Conservation (phyloP, 2,888 invertebrate genomes). For the Cheilosia urbana region DNA sequence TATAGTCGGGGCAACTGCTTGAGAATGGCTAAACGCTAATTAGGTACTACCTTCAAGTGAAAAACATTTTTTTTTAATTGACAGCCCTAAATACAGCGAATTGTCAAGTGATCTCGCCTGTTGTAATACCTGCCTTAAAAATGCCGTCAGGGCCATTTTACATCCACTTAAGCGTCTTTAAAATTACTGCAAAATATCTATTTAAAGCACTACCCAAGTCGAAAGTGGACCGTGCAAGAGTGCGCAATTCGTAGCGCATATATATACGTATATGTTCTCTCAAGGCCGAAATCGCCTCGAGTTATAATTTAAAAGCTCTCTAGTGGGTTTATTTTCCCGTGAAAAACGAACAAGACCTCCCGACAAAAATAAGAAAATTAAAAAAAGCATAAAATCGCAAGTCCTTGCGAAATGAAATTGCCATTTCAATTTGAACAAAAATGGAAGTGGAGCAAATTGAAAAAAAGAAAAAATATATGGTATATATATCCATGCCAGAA, state of each 20-base stretch:
- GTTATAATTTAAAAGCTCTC: slow-evolving; percentile 19
- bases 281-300: slow-evolving; percentile 47
- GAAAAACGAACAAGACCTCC: not conserved
- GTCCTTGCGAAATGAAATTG: slow-evolving; percentile 49
- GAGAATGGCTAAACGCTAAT: no score
- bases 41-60: no score
- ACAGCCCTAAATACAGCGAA: no score
- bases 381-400: slow-evolving; percentile 10
- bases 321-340: slow-evolving; percentile 26
- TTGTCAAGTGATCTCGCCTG: no score
- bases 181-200: not conserved
- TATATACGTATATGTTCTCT: slow-evolving; percentile 1
- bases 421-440: slow-evolving; percentile 63
- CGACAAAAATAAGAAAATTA: slow-evolving; percentile 9
- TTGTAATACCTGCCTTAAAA: no score
- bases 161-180: not conserved
- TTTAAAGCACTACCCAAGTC: not conserved
- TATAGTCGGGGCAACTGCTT: no score
- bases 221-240: slow-evolving; percentile 27
- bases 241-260: slow-evolving; percentile 17
- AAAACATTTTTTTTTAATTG: no score
- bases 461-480: slow-evolving; percentile 26
- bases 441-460: slow-evolving; percentile 62
- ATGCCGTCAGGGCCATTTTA: no score
- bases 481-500: slow-evolving; percentile 34